These are phyloP conservation scores for Gobio gobio DNA, from an alignment of 2,113 vertebrate species.

Conservation along the genomic window DNA sequence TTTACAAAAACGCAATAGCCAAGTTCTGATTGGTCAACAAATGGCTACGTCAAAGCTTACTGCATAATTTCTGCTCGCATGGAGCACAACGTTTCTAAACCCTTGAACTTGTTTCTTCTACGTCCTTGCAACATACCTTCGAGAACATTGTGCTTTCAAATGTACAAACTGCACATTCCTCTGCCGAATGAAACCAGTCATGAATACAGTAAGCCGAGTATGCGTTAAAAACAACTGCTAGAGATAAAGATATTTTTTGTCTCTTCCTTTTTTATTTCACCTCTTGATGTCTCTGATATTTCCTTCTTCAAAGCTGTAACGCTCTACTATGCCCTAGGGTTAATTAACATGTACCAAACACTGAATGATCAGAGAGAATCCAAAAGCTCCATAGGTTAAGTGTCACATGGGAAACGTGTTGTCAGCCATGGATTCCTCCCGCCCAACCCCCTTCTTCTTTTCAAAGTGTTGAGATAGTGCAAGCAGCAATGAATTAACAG, in stretches of 20 bases:
- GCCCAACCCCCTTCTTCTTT: constrained; percentile 31
- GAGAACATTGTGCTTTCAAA: background rate
- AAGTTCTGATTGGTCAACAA: background rate
- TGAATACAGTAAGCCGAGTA: constrained; percentile 40
- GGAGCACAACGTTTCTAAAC: background rate
- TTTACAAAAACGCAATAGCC: background rate
- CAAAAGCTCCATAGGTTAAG: constrained; percentile 79
- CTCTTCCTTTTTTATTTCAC: constrained; percentile 50
- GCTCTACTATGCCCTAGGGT: constrained; percentile 72
- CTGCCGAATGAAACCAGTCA: constrained; percentile 13
- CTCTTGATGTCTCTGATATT: constrained; percentile 57
- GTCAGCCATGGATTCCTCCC: constrained; percentile 65
- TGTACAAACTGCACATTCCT: background rate
- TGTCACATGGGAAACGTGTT: constrained; percentile 79
- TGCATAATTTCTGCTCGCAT: background rate
- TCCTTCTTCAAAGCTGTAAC: constrained; percentile 72
- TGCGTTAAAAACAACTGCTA: constrained; percentile 5
- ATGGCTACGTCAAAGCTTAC: background rate
- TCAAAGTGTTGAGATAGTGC: constrained; percentile 67
- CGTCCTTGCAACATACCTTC: background rate
- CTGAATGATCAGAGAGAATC: constrained; percentile 75
- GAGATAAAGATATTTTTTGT: constrained; percentile 50
- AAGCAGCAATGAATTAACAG: constrained; percentile 58
- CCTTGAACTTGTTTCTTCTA: background rate
- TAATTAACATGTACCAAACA: constrained; percentile 82